Evolutionary conservation across 2,888 invertebrate genomes (phyloP), one percentile per base, ranked within the genome.

Genomic region (Drosophila anomelani): DNA sequence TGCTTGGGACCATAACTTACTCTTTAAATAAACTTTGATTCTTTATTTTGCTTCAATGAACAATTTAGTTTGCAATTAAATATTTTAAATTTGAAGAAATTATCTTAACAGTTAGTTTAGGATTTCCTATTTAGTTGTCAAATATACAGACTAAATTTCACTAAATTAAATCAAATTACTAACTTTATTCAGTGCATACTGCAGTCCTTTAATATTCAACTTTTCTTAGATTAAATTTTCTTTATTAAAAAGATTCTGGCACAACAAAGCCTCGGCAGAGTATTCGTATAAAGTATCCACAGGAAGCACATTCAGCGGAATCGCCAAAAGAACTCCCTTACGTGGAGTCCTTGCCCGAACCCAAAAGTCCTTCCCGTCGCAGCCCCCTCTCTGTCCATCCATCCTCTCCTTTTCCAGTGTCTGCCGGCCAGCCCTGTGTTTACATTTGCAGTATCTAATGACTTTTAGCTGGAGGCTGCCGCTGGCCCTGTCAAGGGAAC

Each of bases 371-470:
- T 10, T 32, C 15, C n/a, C 38, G 23, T 20, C 6, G 32, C 36
- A 34, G 20, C 32, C 20, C 32, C 51, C 26, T 17, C 17, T 12
- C 8, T 39, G 49, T 41, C 39, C 44, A 44, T 34, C 39, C 44
- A 41, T 51, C 39, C 44, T 17, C 8, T 38, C 39, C 29, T n/a
- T 26, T 10, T 39, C 15, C 49, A 15, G 39, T 32, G 64, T 47
- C 51, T 57, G 55, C n/a, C 54, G 67, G 64, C 62, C 61, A 53
- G 74, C 39, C 26, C 53, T 56, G 67, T 79, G 70, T 79, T 79
- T 67, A 64, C 80, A 64, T 85, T 77, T 57, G 66, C 77, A 75
- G 75, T 78, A 80, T 80, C 87, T 85, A 88, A 85, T 88, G 86
- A 86, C 78, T 88, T 88, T 85, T 77, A 39, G 81, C 84, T 70